These are phyloP conservation scores for Cryptus armator DNA, from an alignment of 2,888 invertebrate genomes.

Conservation along the genomic window DNA sequence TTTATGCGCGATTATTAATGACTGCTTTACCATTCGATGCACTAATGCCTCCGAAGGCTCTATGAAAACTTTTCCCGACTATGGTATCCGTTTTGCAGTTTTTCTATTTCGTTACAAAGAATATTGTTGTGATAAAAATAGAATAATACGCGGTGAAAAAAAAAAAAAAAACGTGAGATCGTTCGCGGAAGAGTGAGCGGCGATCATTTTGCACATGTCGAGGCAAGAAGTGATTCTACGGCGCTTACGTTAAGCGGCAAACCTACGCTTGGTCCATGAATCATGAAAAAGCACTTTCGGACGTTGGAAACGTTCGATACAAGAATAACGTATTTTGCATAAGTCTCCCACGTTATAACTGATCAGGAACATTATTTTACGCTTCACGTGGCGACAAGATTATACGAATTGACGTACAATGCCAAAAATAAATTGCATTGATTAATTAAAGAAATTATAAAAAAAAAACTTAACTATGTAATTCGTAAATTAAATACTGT, in stretches of 20 bases:
- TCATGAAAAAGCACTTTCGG: not conserved
- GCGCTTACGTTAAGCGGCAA: not conserved
- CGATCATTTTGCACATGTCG: not conserved
- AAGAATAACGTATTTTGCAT: not conserved
- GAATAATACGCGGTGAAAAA: not conserved
- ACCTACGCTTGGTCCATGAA: conserved; percentile 7
- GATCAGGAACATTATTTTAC: not conserved
- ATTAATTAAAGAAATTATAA: no score
- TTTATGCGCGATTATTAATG: not conserved
- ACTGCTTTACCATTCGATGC: not conserved
- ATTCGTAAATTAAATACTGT: no score
- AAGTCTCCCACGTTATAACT: not conserved
- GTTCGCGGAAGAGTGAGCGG: not conserved
- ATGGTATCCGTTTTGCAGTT: conserved; percentile 7
- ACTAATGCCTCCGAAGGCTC: not conserved
- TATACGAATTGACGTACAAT: not conserved
- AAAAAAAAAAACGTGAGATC: not conserved
- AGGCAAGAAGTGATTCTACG: not conserved
- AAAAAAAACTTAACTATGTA: no score
- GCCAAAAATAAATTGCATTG: no score
- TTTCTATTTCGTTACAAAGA: conserved; percentile 6
- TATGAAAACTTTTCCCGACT: not conserved
- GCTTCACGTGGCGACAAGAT: no score
- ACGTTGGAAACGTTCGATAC: not conserved
- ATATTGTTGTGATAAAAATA: conserved; percentile 9